These are phyloP conservation scores for Microcebus jonahi DNA, from an alignment of 2,113 vertebrate genomes.

Conservation along the genomic window DNA sequence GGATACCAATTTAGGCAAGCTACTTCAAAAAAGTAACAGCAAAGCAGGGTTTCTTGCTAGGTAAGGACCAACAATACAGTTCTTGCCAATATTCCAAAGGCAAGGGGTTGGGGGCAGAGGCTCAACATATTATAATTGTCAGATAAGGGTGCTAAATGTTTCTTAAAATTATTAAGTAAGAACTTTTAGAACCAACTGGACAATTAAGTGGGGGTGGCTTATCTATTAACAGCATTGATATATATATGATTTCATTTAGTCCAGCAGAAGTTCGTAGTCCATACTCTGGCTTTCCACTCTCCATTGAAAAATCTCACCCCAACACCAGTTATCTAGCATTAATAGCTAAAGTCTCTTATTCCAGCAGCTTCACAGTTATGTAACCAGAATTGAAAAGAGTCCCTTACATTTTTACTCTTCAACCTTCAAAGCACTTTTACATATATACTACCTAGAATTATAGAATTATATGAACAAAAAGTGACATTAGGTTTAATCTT, in stretches of 20 bases:
- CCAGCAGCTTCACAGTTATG: constrained; percentile 17
- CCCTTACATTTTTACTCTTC: neutral
- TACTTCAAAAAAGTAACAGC: neutral
- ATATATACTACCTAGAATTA: neutral
- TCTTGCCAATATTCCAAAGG: neutral
- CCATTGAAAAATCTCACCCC: neutral
- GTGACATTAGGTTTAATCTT: neutral
- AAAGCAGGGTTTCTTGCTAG: neutral
- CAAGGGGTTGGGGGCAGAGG: neutral
- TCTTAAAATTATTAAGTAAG: neutral
- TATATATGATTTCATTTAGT: neutral
- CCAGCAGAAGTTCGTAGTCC: neutral
- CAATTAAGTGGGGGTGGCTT: neutral
- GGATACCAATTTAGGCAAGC: constrained; percentile 5
- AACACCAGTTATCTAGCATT: neutral
- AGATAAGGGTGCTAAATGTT: neutral
- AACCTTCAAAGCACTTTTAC: neutral
- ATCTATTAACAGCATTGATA: neutral
- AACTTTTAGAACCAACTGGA: neutral
- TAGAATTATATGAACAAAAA: neutral
- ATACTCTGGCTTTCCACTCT: neutral
- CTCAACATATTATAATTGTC: neutral
- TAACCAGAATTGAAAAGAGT: neutral
- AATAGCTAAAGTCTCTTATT: neutral
- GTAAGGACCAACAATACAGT: neutral